These are phyloP conservation scores for Philypnodon macrostomus DNA, from an alignment of 2,797 vertebrate species.

Conservation along the genomic window DNA sequence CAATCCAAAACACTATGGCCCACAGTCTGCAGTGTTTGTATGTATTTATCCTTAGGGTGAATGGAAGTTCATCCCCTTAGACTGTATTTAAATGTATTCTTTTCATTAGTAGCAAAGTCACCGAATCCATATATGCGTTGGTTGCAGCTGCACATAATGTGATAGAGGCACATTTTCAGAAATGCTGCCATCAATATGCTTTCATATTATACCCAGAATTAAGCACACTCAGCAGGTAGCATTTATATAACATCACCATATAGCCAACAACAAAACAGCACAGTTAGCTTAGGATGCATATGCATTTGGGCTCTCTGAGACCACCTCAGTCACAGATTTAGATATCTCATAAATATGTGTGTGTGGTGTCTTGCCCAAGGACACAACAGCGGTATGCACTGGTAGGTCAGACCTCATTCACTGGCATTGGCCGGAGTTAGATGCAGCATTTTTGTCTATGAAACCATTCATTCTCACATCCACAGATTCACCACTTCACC, in stretches of 20 bases:
- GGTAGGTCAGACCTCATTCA: no score
- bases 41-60: slow-evolving; percentile 21
- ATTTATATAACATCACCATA: no score
- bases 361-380: no score
- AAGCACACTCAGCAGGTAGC: slow-evolving; percentile 5
- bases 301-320: not conserved
- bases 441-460: no score
- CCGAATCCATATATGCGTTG: slow-evolving; percentile 10
- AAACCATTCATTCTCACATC: no score
- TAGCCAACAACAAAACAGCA: no score
- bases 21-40: slow-evolving; percentile 5
- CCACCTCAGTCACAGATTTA: no score
- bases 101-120: slow-evolving; percentile 21
- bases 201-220: slow-evolving; percentile 13
- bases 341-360: no score
- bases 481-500: no score
- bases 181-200: slow-evolving; percentile 4
- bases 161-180: slow-evolving; percentile 5
- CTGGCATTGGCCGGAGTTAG: no score
- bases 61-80: slow-evolving; percentile 20
- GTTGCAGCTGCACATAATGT: slow-evolving; percentile 13
- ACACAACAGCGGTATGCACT: no score
- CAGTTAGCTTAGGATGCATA: no score
- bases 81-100: slow-evolving; percentile 4
- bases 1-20: slow-evolving; percentile 7